A percentile compares a stretch with the other conserved stretches of the same genome.
These are phyloP conservation scores for Tenthredo livida DNA, from an alignment of 2,888 invertebrate genomes.

Conservation along the genomic window DNA sequence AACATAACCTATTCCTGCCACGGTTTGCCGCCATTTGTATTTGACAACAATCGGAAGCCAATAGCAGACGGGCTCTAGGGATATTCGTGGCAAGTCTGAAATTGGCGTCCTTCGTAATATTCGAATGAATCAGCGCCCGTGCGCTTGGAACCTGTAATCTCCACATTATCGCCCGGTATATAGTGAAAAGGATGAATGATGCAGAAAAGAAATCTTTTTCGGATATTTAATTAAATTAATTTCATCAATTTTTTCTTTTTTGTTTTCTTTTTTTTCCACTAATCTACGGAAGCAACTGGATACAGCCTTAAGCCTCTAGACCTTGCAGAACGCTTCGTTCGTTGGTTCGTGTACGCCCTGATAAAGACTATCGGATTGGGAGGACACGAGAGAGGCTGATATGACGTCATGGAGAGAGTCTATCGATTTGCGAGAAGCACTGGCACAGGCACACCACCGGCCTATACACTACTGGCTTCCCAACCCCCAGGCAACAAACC, in stretches of 20 bases:
- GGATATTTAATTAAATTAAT: neutral
- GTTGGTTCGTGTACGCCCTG: slow-evolving; percentile 20
- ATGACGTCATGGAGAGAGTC: slow-evolving; percentile 45
- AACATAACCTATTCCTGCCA: no score
- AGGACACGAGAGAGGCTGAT: slow-evolving; percentile 21
- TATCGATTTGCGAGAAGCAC: slow-evolving; percentile 46
- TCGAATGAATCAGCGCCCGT: no score
- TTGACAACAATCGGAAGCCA: no score
- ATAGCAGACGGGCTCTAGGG: no score
- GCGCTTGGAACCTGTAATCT: no score
- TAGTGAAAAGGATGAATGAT: neutral
- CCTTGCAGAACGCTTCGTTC: neutral
- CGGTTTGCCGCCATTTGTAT: no score
- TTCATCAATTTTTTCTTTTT: neutral
- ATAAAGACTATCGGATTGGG: slow-evolving; percentile 49
- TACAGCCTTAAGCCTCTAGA: neutral
- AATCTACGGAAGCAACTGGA: neutral
- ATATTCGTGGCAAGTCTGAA: no score
- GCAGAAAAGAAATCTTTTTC: neutral
- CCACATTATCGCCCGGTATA: no score
- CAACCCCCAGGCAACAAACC: slow-evolving; percentile 21
- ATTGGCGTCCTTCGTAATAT: no score
- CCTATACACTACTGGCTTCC: slow-evolving; percentile 1
- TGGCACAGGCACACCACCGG: slow-evolving; percentile 13
- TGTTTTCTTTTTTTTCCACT: neutral